phyloP scores from a whole-genome alignment of 2,888 invertebrate genomes.

The Rhingia campestris region DNA sequence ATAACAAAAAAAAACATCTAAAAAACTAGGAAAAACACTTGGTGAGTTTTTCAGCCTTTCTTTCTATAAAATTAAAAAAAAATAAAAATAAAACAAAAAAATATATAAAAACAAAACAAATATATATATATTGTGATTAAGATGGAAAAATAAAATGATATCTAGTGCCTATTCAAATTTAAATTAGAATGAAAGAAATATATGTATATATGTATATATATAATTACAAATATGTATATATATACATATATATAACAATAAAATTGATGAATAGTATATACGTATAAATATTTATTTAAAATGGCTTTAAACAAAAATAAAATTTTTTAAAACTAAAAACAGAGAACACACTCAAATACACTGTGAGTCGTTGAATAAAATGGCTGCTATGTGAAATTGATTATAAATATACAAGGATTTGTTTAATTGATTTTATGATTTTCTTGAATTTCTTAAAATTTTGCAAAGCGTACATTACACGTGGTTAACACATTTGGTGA shows the following conservation, averaged over 20 bases:
- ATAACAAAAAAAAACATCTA: constrained; percentile 15
- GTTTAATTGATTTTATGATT: no score
- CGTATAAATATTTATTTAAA: constrained; percentile 35
- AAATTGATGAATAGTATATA: constrained; percentile 20
- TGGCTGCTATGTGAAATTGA: no score
- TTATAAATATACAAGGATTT: no score
- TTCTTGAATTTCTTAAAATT: no score
- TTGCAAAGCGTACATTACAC: no score
- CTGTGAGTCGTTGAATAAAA: no score
- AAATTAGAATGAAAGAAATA: constrained; percentile 47
- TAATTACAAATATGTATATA: background rate
- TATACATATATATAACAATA: constrained; percentile 7
- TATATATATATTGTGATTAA: constrained; percentile 3
- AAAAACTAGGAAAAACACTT: constrained; percentile 22
- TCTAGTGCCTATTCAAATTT: constrained; percentile 73
- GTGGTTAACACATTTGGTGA: no score
- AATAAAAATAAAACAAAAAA: constrained; percentile 18
- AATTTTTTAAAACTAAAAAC: constrained; percentile 1
- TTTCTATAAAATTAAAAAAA: constrained; percentile 25
- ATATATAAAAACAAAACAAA: constrained; percentile 12
- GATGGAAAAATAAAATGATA: constrained; percentile 46
- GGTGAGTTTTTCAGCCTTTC: constrained; percentile 43
- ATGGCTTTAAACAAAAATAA: constrained; percentile 39
- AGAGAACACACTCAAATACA: background rate
- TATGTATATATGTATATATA: constrained; percentile 10